Percentiles rank a stretch among this genome's conserved stretches.
phyloP scores from a whole-genome alignment of 37 sponge, comb jelly and placozoan genomes.

The Amphimedon queenslandica region DNA sequence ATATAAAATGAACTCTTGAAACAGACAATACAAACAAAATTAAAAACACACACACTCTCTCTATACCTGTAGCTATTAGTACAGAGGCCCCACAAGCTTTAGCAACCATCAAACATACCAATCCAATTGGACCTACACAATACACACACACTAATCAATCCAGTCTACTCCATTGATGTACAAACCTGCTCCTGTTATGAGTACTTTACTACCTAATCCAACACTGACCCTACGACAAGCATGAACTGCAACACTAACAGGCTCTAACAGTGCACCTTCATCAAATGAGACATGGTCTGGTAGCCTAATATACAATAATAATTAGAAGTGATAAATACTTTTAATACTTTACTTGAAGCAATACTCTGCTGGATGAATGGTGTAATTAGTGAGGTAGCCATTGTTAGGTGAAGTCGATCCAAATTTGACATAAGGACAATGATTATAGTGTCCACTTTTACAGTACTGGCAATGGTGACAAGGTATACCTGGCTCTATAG shows the following conservation, averaged over 20 bases:
- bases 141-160: neutral
- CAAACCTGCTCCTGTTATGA: conserved; percentile 31
- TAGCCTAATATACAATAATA: conserved; percentile 5
- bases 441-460: too few species aligned
- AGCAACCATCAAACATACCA: conserved; percentile 35
- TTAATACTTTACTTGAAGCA: conserved; percentile 29
- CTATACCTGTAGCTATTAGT: too few species aligned
- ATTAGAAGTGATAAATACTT: too few species aligned
- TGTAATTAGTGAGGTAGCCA: conserved; percentile 31
- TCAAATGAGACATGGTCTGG: conserved; percentile 45
- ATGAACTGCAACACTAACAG: conserved; percentile 45
- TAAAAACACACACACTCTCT: too few species aligned
- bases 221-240: conserved; percentile 40
- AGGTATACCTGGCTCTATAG: too few species aligned
- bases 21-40: too few species aligned
- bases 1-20: too few species aligned
- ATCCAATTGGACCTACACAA: too few species aligned
- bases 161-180: neutral
- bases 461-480: too few species aligned
- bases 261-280: conserved; percentile 46
- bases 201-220: conserved; percentile 34
- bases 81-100: conserved; percentile 46
- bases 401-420: conserved; percentile 46
- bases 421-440: conserved; percentile 45
- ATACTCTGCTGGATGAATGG: conserved; percentile 38